These are phyloP conservation scores for Sitta europaea DNA, from an alignment of 2,113 vertebrate species.

Conservation along the genomic window DNA sequence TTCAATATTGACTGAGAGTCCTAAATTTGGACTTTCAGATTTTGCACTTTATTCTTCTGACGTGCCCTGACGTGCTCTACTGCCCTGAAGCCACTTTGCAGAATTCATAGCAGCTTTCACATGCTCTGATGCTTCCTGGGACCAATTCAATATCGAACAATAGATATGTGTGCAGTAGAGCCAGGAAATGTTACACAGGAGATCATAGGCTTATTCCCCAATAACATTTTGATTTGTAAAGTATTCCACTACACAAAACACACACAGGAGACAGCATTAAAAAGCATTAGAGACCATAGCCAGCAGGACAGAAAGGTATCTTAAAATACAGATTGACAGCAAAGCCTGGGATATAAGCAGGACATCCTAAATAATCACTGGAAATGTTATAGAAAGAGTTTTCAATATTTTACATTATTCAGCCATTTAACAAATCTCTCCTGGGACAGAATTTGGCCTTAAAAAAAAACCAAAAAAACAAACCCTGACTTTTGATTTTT, in stretches of 20 bases:
- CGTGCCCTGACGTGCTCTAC: conserved; percentile 71
- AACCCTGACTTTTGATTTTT: background rate
- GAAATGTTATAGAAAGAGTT: background rate
- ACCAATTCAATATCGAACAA: conserved; percentile 77
- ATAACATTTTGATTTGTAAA: conserved; percentile 67
- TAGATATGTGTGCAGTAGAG: conserved; percentile 61
- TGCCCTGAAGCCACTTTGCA: conserved; percentile 72
- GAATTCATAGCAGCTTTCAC: conserved; percentile 73
- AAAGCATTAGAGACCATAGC: conserved; percentile 63
- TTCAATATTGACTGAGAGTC: conserved; percentile 51
- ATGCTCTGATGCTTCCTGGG: conserved; percentile 76
- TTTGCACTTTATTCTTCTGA: conserved; percentile 71
- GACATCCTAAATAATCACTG: background rate
- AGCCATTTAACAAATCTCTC: background rate
- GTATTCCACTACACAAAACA: conserved; percentile 63
- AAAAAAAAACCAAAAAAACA: background rate
- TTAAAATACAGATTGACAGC: conserved; percentile 2
- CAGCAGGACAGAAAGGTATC: conserved; percentile 21
- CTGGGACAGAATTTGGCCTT: background rate
- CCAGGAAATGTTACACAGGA: conserved; percentile 53
- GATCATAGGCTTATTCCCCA: conserved; percentile 57
- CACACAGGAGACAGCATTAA: conserved; percentile 64
- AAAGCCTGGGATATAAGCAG: background rate
- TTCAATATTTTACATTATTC: background rate
- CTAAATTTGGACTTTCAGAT: conserved; percentile 69